Base-by-base conservation (phyloP, 2,797 vertebrate species). In the Pipistrellus pygmaeus region DNA sequence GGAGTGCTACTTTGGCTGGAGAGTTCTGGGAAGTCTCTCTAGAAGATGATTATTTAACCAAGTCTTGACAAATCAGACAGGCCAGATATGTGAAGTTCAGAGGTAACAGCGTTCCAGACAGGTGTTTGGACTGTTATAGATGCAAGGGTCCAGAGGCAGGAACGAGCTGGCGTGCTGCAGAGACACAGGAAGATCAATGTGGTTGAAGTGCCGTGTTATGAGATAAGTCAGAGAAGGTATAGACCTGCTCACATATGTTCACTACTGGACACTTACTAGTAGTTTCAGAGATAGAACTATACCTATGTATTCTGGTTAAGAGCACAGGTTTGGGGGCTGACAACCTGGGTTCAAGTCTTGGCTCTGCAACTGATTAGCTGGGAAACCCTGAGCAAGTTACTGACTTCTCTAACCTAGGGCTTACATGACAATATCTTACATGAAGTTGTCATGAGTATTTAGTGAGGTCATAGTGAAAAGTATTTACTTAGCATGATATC, bases 351-450 rank as follows among this genome's bases (percentile, higher is more conserved):
- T 95, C 55, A 85, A 73, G 57, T 80, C 12, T 18, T 51, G 41
- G 27, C 4, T 35, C 5, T 35, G 46, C 27, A 20, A 78, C 8
- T 60, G 27, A 83, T 51, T 20, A 51, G 68, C 14, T 85, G 21
- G 30, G 35, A 57, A 14, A 93, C 57, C 75, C 32, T 90, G 21
- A 85, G 32, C 72, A 87, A 92, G 66, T 64, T n/a, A 82, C 23
- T 57, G 73, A 92, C 5, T 64, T 92, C 69, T 75, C 75, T 82
- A 18, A 91, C 32, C 23, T 84, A 89, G 5, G 92, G 66, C 15
- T 91, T 84, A 71, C 17, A 64, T 80, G 64, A 72, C 57, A 92
- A 78, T 46, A 78, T 68, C 57, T 73, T 85, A 48, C 46, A 38
- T 48, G 53, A 68, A 13, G 20, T 44, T 88, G 46, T 85, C 48